phyloP scores from a whole-genome alignment of 2,797 vertebrate species.

The Phalanger gymnotis region DNA sequence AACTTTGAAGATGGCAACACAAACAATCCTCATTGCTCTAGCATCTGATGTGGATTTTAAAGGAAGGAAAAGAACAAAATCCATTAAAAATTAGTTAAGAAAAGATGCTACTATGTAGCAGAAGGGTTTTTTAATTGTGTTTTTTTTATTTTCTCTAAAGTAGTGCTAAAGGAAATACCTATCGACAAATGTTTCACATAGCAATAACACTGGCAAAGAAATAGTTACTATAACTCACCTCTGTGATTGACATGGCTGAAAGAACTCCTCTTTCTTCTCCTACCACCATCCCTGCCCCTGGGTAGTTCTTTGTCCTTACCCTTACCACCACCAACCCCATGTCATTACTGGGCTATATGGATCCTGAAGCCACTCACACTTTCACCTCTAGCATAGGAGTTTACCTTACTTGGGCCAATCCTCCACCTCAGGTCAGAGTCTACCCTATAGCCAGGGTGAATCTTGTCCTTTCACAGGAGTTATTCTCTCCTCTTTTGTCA shows the following conservation, averaged over 20 bases:
- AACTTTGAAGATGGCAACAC: not conserved
- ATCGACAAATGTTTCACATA: not conserved
- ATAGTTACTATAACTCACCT: not conserved
- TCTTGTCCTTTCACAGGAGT: not conserved
- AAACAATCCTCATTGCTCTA: not conserved
- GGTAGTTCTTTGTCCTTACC: not conserved
- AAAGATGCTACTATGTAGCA: not conserved
- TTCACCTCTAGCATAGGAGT: not conserved
- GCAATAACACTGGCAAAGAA: not conserved
- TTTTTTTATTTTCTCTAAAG: not conserved
- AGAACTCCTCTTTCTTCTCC: not conserved
- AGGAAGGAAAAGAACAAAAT: not conserved
- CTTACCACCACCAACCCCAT: not conserved
- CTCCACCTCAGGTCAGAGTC: not conserved
- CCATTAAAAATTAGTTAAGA: not conserved
- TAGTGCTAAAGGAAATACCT: not conserved
- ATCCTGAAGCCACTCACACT: not conserved
- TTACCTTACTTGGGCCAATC: not conserved
- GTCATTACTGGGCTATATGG: not conserved
- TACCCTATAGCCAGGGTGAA: not conserved
- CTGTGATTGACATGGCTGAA: not conserved
- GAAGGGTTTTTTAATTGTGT: not conserved
- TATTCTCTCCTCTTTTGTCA: not conserved
- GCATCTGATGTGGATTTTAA: not conserved
- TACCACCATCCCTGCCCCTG: not conserved